Evolutionary conservation across 2,113 vertebrate species (phyloP).

Genomic region (Alosa alosa): DNA sequence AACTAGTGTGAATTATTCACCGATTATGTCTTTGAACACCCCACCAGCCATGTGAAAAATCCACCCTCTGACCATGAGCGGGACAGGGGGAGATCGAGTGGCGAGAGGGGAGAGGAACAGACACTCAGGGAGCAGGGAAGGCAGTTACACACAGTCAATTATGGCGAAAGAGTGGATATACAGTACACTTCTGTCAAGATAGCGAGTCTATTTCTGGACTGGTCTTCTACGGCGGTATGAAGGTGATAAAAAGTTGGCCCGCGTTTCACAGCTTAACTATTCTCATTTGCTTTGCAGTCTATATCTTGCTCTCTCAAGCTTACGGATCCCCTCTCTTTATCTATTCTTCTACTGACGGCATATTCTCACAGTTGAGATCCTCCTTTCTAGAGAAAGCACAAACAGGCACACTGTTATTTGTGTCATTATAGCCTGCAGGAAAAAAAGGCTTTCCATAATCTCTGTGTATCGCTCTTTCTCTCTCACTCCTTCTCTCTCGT

Average conservation of each 20-base stretch:
- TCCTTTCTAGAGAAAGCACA: background rate
- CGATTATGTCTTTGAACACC: background rate
- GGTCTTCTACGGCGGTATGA: background rate
- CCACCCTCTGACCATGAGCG: background rate
- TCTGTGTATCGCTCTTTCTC: background rate
- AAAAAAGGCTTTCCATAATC: background rate
- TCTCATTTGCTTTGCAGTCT: background rate
- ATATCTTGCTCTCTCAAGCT: background rate
- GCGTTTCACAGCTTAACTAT: background rate
- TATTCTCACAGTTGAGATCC: background rate
- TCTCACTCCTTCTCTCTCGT: slow-evolving; percentile 3
- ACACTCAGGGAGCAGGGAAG: background rate
- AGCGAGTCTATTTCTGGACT: background rate
- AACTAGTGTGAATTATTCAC: background rate
- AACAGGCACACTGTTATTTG: background rate
- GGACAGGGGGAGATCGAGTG: background rate
- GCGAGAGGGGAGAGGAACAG: background rate
- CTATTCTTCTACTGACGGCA: background rate
- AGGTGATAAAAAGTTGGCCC: background rate
- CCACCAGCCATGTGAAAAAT: background rate
- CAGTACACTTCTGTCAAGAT: background rate
- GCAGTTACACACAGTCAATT: background rate
- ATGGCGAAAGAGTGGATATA: background rate
- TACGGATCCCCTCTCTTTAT: background rate
- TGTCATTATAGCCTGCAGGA: background rate